Evolutionary conservation across 1,140 invertebrate species (phyloP), one percentile per base, ranked within the genome.

Genomic region (Hylaeus anthracinus): DNA sequence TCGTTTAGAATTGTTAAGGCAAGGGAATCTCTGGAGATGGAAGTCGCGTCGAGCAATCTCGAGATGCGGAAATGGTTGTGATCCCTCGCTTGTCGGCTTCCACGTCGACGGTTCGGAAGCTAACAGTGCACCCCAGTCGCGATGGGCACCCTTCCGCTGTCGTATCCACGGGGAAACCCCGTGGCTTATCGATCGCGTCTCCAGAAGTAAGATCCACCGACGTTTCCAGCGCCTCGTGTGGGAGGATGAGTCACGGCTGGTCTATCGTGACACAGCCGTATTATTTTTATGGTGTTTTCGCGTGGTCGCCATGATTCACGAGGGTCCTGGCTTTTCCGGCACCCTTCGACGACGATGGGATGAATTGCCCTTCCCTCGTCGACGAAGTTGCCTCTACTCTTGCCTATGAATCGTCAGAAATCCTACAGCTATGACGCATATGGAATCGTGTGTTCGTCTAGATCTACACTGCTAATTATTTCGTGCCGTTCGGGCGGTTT

Each of bases 271-370:
- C 88, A 83, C 61, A 82, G 56, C 53, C 72, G 66, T 84, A 88
- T 90, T 89, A 90, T 84, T 87, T 89, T 90, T 90, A 89, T 90
- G 84, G 88, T 79, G 79, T 89, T 89, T 87, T 89, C 74, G 88
- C 87, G 86, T 90, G 89, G 83, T 65, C 55, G 75, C 81, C 72
- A 89, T 90, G 88, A 90, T 90, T 90, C 88, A 90, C 85, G 65
- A 53, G 55, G 55, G 39, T 60, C 60, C 12, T 81, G 64, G 63
- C 73, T 82, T 86, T 86, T 75, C 82, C 71, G 39, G 39, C 51
- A 65, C 65, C 81, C 86, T 76, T 45, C 66, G 15, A 45, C 26
- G 6, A 8, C n/a, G 53, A 12, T 39, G 5, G 26, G 26, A 26
- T 26, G 26, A 26, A 26, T 26, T 26, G 26, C 26, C 26, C 26